These are phyloP conservation scores for Agriotes lineatus DNA, from an alignment of 2,888 invertebrate species.

Conservation along the genomic window DNA sequence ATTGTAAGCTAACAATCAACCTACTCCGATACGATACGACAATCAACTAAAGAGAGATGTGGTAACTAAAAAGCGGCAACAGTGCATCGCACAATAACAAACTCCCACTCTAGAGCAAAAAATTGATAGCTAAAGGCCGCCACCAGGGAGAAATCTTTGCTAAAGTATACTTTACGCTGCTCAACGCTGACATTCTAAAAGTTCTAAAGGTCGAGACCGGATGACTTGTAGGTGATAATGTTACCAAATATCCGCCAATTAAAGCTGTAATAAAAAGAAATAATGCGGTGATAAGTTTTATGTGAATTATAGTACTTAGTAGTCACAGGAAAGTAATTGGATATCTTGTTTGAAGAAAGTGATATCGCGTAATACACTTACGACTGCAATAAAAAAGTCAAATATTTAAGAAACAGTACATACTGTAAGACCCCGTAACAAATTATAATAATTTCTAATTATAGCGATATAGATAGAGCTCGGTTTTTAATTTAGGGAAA, in stretches of 20 bases:
- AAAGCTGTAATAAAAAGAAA: not conserved
- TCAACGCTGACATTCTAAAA: not conserved
- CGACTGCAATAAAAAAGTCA: no score
- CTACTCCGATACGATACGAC: not conserved
- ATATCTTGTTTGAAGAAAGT: no score
- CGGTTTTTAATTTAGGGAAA: no score
- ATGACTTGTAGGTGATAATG: not conserved
- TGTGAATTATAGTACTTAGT: no score
- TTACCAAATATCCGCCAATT: not conserved
- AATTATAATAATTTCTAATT: no score
- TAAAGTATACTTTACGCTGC: not conserved
- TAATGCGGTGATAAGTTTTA: no score
- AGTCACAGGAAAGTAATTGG: no score
- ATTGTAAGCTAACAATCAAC: constrained; percentile 15
- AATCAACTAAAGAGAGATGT: constrained; percentile 13
- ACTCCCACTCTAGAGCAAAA: constrained; percentile 21
- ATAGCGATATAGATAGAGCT: no score
- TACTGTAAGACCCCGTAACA: no score
- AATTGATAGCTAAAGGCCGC: constrained; percentile 5
- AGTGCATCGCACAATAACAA: constrained; percentile 27
- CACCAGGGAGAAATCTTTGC: not conserved
- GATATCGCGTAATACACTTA: no score
- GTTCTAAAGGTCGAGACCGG: not conserved
- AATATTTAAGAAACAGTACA: no score
- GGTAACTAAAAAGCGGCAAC: constrained; percentile 17